Base-by-base conservation (phyloP, 1,140 invertebrate species). In the Polypedilum vanderplanki region DNA sequence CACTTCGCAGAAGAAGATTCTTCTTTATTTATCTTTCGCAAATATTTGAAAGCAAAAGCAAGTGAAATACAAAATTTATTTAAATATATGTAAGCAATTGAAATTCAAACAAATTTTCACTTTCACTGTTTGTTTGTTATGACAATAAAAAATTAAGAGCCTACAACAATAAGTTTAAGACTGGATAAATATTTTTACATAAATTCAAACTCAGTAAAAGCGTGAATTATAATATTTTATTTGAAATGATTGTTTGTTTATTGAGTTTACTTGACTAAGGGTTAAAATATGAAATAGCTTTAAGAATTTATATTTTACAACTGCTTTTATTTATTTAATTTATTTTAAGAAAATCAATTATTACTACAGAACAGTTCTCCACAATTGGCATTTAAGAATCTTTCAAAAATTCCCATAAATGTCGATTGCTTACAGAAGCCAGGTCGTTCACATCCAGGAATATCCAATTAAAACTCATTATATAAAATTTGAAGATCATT, bases 131-230 rank as follows among this genome's bases (percentile, higher is more conserved):
- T 57, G 46, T 57, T 12, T 12, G n/a, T 57, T 57, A 4, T n/a
- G n/a, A 57, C 12, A 57, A 57, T 57, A 57, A 57, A 57, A n/a
- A 57, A 57, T 57, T 57, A 57, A 57, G 46, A 57, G 46, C 46
- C n/a, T 57, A 33, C 24, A 33, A 33, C 24, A 33, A 33, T 33
- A 57, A 57, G 12, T n/a, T 33, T n/a, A 57, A 15, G n/a, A 57
- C 46, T 57, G 46, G 46, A 57, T 57, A 57, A 57, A 57, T 57
- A 57, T n/a, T 57, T 57, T 57, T 57, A 57, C 46, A 57, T 57
- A 57, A 57, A 57, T 57, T 57, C 15, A 12, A 12, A 5, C 24
- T 33, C 5, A 33, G 2, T 33, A 33, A 33, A 33, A 33, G 24
- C 24, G 5, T 33, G 24, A 33, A 33, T 33, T 33, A 33, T 33